These are phyloP conservation scores for Amiota minor DNA, from an alignment of 2,888 invertebrate genomes.

Conservation along the genomic window DNA sequence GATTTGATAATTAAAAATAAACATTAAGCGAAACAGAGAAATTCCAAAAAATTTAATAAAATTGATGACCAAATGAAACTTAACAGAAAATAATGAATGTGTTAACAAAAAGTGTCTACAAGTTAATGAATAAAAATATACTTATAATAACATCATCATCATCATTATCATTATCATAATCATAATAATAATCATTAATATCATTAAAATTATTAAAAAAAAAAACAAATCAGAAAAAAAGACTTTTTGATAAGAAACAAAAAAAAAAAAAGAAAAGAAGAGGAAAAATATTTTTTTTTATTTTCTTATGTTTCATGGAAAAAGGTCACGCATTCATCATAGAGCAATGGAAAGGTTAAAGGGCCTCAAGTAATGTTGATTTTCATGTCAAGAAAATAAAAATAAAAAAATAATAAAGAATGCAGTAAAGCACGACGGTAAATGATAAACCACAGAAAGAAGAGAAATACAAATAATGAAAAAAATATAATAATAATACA, in stretches of 20 bases:
- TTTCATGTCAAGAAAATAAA: no score
- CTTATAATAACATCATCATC: no score
- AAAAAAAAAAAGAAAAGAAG: background rate
- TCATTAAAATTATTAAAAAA: background rate
- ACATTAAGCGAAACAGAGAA: slow-evolving; percentile 56
- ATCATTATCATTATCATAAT: no score
- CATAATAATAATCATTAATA: background rate
- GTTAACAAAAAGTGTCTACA: slow-evolving; percentile 29
- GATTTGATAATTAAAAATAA: slow-evolving; percentile 66
- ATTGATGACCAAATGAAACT: slow-evolving; percentile 21
- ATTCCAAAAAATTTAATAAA: slow-evolving; percentile 41
- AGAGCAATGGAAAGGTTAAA: no score
- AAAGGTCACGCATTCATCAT: no score
- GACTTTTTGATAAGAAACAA: background rate
- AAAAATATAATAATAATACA: background rate
- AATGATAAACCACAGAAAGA: no score
- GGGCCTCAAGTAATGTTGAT: no score
- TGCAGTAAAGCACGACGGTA: no score
- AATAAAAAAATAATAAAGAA: no score
- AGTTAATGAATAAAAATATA: no score
- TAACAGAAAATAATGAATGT: slow-evolving; percentile 47
- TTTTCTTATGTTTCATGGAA: no score
- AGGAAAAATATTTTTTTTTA: background rate
- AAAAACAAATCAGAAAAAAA: background rate
- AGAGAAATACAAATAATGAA: no score